Base-by-base conservation (phyloP, 2,113 vertebrate species). In the Cyprinodon brontotheroides region DNA sequence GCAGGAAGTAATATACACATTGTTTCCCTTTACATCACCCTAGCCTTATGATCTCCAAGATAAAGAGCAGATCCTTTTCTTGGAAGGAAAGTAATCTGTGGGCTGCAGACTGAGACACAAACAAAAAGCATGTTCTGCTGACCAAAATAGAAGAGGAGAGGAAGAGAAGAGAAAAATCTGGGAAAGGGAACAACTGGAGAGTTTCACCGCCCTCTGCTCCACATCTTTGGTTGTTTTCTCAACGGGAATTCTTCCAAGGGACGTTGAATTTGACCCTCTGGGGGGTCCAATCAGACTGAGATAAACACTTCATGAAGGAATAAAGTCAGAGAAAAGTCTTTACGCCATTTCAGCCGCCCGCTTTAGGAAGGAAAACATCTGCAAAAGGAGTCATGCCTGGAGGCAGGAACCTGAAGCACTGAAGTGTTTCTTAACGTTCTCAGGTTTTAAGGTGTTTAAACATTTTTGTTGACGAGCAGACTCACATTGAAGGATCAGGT, bases 231-330 rank as follows among this genome's bases (percentile, higher is more conserved):
- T 86, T 64, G 59, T 62, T 66, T 74, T 65, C 71, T 93, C 86
- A 90, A 89, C 84, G 86, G 91, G 93, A 92, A 80, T 73, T 72
- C 68, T 53, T 91, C 89, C 93, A 90, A 86, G 37, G 81, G 83
- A 65, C 66, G 76, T 63, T 20, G 70, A 80, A 82, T 67, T 66
- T 76, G 85, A 80, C 74, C 87, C 88, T 90, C 69, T 68, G 87
- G 91, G 92, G 93, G 84, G 86, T 91, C 81, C 84, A 71, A 50
- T 84, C 85, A 84, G 79, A 81, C 82, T 70, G 71, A 86, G 72
- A 88, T 70, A 70, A 81, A 87, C 78, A 85, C 72, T 91, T 75
- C 59, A 84, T 36, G 57, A 87, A 73, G 59, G 50, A 80, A 77
- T 74, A 88, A 89, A 89, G 85, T 41, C 70, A 88, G 79, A 90